Percentiles rank a stretch among this genome's conserved stretches.
Conservation (phyloP, 2,888 invertebrate genomes). For the Orthosia incerta region DNA sequence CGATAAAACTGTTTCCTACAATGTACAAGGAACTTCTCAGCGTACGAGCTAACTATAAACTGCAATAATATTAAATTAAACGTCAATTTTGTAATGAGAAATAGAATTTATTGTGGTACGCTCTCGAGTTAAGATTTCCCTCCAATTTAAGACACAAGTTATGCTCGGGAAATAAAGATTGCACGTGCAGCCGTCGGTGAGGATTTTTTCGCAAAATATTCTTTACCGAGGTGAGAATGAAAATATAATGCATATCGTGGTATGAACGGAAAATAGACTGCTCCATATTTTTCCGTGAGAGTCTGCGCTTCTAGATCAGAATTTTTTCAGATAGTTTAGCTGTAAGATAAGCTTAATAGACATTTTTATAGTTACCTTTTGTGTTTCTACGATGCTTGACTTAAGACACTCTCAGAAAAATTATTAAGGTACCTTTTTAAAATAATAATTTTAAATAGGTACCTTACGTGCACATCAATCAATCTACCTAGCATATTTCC, state of each 20-base stretch:
- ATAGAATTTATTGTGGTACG: constrained; percentile 59
- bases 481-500: no score
- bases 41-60: constrained; percentile 57
- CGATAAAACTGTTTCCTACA: constrained; percentile 65
- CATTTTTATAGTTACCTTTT: not conserved
- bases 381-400: no score
- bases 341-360: not conserved
- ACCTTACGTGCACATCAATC: no score
- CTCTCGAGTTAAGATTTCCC: constrained; percentile 58
- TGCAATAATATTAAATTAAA: constrained; percentile 68
- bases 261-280: constrained; percentile 24
- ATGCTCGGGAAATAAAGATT: constrained; percentile 52
- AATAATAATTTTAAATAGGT: no score
- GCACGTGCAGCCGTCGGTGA: constrained; percentile 46
- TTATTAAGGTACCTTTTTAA: no score
- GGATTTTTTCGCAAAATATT: constrained; percentile 49
- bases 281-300: constrained; percentile 34
- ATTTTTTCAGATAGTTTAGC: not conserved
- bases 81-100: constrained; percentile 68
- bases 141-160: constrained; percentile 48
- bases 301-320: constrained; percentile 23
- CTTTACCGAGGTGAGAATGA: constrained; percentile 48
- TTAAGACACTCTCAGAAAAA: no score
- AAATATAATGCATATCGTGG: constrained; percentile 47
- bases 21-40: constrained; percentile 49